Evolutionary conservation across 2,888 invertebrate species (phyloP).

Genomic region (Acanthococcus lagerstroemiae): DNA sequence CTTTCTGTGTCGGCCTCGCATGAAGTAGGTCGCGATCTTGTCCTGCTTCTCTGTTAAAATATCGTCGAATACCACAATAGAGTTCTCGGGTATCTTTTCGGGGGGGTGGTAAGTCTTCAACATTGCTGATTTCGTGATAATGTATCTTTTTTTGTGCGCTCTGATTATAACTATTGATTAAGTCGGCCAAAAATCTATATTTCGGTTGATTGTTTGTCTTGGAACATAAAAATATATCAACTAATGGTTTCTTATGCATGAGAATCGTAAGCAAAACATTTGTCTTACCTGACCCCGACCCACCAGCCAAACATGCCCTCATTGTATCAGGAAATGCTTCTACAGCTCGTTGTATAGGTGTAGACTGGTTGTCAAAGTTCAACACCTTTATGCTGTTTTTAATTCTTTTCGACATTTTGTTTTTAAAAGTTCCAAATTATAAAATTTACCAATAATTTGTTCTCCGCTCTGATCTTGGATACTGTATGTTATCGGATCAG

Average conservation of each 20-base stretch:
- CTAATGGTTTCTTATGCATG: not conserved
- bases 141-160: not conserved
- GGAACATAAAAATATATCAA: not conserved
- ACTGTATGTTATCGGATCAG: too few species aligned
- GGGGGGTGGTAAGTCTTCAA: not conserved
- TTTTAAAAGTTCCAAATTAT: too few species aligned
- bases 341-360: too few species aligned
- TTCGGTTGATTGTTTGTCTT: not conserved
- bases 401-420: too few species aligned
- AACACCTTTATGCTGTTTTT: too few species aligned
- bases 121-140: not conserved
- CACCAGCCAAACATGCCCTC: too few species aligned
- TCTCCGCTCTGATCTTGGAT: too few species aligned
- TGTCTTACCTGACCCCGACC: not conserved
- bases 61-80: conserved; percentile 2
- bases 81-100: not conserved
- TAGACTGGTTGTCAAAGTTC: too few species aligned
- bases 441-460: too few species aligned
- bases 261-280: not conserved
- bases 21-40: not conserved
- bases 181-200: not conserved
- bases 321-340: too few species aligned
- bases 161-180: not conserved
- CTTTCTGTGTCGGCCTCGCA: not conserved
- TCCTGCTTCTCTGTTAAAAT: not conserved